Evolutionary conservation across 1,140 invertebrate genomes (phyloP), one percentile per base, ranked within the genome.

Genomic region (Danaus melanippus): DNA sequence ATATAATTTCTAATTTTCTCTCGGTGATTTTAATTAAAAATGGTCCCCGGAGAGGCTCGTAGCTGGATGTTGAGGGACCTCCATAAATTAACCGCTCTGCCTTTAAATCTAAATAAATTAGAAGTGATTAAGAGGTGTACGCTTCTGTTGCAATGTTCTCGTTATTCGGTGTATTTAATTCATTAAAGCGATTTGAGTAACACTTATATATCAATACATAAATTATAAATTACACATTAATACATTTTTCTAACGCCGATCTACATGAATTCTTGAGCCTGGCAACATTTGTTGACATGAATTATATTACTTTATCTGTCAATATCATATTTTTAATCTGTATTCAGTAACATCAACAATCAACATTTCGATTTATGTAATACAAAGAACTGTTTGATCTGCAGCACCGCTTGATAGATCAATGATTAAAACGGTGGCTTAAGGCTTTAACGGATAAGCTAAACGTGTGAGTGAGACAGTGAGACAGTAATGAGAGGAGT

Each of bases 1-100:
- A 86, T 86, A 86, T 86, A 86, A 86, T 86, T 86, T 84, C 84
- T 86, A 84, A 86, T 86, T 85, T 82, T 86, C 81, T 84, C 80
- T 58, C 75, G 74, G 75, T 77, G 79, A 79, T 86, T 84, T 86
- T 86, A 86, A 86, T 86, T 86, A 86, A 86, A 84, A 86, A 86
- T 84, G 81, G 79, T 79, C 79, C 80, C 80, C 52, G 66, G 80
- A 86, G 66, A 48, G 56, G 66, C 48, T 52, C 61, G 65, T 21
- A 55, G 59, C 42, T 42, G 61, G 84, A 66, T 63, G 64, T 76
- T 79, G 71, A 73, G 73, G 80, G 80, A 86, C 66, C 64, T 64
- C 67, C 66, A 79, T 81, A 84, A 81, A 79, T 86, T 73, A 84
- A 69, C 55, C 71, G 71, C 62, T 71, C 66, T 65, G 74, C 66